These are phyloP conservation scores for Acanthacorydalis orientalis DNA, from an alignment of 2,888 invertebrate genomes.

Conservation along the genomic window DNA sequence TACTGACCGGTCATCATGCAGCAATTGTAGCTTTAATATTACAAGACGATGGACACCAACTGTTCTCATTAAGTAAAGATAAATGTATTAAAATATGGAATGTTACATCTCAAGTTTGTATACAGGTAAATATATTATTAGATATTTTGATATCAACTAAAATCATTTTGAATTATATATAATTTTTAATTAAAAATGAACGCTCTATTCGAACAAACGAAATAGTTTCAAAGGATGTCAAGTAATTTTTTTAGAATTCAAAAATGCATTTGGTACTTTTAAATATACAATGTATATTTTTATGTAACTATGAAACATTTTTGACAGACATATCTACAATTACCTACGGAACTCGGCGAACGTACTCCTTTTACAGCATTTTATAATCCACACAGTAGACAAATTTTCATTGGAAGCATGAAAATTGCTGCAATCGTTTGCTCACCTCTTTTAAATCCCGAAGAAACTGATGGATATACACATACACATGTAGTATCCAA, in stretches of 20 bases:
- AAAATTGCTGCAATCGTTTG: slow-evolving; percentile 46
- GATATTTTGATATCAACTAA: too few species aligned
- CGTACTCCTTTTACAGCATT: slow-evolving; percentile 39
- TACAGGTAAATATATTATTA: slow-evolving; percentile 33
- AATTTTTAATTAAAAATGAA: too few species aligned
- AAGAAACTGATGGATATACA: slow-evolving; percentile 55
- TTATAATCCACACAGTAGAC: slow-evolving; percentile 48
- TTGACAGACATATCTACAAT: slow-evolving; percentile 42
- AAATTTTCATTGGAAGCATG: slow-evolving; percentile 46
- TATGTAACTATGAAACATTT: neutral
- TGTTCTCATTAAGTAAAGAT: slow-evolving; percentile 57
- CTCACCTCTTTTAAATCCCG: slow-evolving; percentile 45
- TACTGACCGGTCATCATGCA: slow-evolving; percentile 52
- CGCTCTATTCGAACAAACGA: too few species aligned
- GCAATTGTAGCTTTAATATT: slow-evolving; percentile 48
- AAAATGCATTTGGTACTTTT: neutral
- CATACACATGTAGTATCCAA: slow-evolving; percentile 53
- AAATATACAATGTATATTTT: neutral
- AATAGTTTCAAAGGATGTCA: too few species aligned
- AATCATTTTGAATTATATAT: too few species aligned
- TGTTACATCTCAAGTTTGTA: slow-evolving; percentile 41
- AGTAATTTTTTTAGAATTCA: neutral
- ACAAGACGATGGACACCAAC: slow-evolving; percentile 43
- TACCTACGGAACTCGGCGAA: slow-evolving; percentile 43
- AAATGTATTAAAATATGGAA: slow-evolving; percentile 66